These are phyloP conservation scores for Rhynchonycteris naso DNA, from an alignment of 2,797 vertebrate genomes.

Conservation along the genomic window DNA sequence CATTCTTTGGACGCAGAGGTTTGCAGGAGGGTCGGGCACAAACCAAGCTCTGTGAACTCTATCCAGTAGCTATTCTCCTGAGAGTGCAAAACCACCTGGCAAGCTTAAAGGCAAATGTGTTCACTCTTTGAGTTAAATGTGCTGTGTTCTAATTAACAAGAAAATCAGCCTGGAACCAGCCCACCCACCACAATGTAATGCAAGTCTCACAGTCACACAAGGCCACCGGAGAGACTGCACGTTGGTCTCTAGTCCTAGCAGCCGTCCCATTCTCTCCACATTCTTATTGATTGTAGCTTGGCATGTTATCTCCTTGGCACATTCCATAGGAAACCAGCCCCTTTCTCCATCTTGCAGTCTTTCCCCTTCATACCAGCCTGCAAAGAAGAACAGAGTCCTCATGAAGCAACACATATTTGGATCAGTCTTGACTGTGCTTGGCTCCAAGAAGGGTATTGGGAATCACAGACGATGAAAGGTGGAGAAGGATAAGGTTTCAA, in stretches of 20 bases:
- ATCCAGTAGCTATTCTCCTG: too few relatives aligned
- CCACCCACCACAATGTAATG: too few relatives aligned
- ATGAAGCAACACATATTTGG: background rate
- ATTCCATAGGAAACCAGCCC: slow-evolving; percentile 96
- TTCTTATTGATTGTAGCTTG: slow-evolving; percentile 95
- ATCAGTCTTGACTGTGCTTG: background rate
- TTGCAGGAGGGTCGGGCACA: too few relatives aligned
- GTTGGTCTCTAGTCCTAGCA: slow-evolving; percentile 96
- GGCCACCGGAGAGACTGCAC: too few relatives aligned
- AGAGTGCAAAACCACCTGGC: too few relatives aligned
- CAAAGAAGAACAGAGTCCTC: background rate
- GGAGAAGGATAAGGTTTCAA: background rate
- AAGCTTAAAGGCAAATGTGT: too few relatives aligned
- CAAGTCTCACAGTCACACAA: too few relatives aligned
- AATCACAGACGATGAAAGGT: background rate
- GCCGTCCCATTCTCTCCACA: slow-evolving; percentile 96
- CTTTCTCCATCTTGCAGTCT: slow-evolving; percentile 94
- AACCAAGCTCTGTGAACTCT: too few relatives aligned
- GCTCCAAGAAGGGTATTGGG: background rate
- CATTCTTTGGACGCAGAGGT: too few relatives aligned
- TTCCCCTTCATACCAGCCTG: slow-evolving; percentile 97
- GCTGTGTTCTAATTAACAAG: too few relatives aligned
- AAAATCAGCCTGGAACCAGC: too few relatives aligned
- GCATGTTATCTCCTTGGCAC: slow-evolving; percentile 94
- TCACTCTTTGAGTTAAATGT: too few relatives aligned